Base-by-base conservation (phyloP, 1,140 invertebrate genomes). In the Leptestheria dahalacensis region DNA sequence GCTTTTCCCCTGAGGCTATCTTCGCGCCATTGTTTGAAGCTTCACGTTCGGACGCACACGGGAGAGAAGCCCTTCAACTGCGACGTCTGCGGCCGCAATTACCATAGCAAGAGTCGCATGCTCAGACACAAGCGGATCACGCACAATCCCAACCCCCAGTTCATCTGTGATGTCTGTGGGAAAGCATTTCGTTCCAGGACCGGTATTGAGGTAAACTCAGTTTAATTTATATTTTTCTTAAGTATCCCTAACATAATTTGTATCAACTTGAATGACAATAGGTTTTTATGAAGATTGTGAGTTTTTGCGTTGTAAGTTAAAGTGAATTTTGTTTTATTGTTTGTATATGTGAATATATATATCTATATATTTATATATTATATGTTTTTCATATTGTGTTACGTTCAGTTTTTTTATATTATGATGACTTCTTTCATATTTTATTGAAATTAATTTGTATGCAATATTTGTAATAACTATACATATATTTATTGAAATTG, bases 31-130 rank as follows among this genome's bases (percentile, higher is more conserved):
- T 41, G 33, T 41, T 76, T 97, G n/a, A 97, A 93, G 62, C 97
- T 93, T 49, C 93, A 97, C 73, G 90, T 96, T 24, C 65, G 82
- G 28, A 97, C 92, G 4, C 91, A 96, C 72, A 94, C 91, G 2
- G 91, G 94, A 0, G 96, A 99, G 70, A 99, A 99, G 71, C 96
- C 96, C 0, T 96, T 96, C 74, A 87, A 86, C 21, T 99, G 97
- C 74, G 95, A 99, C 70, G 83, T 93, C n/a, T 99, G 97, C 74
- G 94, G 93, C 0, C 77, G 96, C 1, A 97, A 97, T 72, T 99
- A 41, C 15, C 33, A 41, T 15, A 41, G 33, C 33, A 41, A 41
- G 33, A 41, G 33, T 41, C 33, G 33, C 33, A 41, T 41, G 33
- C 33, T 41, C 6, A 6, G 33, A 15, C 33, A 41, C 33, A 41